phyloP scores from a whole-genome alignment of 2,888 invertebrate genomes.

The Eudasyphora cyanicolor region DNA sequence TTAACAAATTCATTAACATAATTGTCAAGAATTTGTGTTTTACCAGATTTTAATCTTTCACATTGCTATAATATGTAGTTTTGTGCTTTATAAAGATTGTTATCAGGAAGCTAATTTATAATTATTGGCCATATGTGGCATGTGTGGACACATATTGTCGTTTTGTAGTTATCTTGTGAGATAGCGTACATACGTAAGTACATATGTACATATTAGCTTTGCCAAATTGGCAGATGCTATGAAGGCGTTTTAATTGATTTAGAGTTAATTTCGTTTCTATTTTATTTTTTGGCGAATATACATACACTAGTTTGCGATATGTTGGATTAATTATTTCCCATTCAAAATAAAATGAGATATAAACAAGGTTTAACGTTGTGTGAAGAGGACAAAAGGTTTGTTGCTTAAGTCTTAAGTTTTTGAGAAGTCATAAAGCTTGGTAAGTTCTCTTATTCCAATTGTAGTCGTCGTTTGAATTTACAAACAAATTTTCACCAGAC shows the following conservation, averaged over 20 bases:
- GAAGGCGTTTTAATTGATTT: neutral
- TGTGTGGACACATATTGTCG: neutral
- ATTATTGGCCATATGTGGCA: slow-evolving; percentile 3
- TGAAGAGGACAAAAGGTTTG: slow-evolving; percentile 15
- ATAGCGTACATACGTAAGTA: no score
- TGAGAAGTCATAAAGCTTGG: no score
- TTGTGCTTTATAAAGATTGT: slow-evolving; percentile 16
- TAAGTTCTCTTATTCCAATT: no score
- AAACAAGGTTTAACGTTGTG: neutral
- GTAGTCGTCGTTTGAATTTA: no score
- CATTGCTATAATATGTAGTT: neutral
- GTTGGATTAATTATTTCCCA: neutral
- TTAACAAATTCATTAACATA: slow-evolving; percentile 25
- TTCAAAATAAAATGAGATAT: slow-evolving; percentile 3
- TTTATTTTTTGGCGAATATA: neutral
- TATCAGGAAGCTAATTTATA: slow-evolving; percentile 32
- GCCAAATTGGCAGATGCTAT: neutral
- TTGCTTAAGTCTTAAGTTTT: slow-evolving; percentile 31
- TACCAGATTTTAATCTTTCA: neutral
- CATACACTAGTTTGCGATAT: no score
- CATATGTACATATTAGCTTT: neutral
- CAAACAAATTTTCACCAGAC: no score
- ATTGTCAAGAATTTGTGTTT: slow-evolving; percentile 15
- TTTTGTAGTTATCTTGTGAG: neutral
- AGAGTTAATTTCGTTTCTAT: neutral